Conservation (phyloP, 2,888 invertebrate species). For the Cactoblastis cactorum region DNA sequence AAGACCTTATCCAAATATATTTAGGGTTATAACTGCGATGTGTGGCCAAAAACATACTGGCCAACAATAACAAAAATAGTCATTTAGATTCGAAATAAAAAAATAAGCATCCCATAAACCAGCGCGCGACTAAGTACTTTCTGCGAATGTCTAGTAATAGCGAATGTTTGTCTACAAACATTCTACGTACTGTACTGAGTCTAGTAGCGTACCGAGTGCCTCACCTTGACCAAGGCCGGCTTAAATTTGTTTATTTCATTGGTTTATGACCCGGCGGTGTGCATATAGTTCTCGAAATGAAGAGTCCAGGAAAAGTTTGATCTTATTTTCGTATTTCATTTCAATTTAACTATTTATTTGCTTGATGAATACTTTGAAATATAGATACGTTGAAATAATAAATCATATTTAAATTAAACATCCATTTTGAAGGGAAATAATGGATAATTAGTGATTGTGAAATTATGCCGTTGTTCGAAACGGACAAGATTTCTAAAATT, state of each 20-base stretch:
- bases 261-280: background rate
- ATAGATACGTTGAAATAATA: background rate
- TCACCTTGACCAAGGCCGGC: constrained; percentile 3
- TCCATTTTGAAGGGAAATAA: background rate
- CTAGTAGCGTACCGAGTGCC: background rate
- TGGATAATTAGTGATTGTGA: background rate
- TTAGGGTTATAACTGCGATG: too few relatives aligned
- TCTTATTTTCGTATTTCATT: background rate
- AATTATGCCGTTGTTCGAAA: background rate
- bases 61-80: too few relatives aligned
- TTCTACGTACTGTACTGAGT: background rate
- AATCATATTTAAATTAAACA: background rate
- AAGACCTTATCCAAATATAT: too few relatives aligned
- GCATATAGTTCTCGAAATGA: background rate
- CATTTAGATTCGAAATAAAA: too few relatives aligned
- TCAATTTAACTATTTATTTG: background rate
- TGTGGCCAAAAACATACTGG: too few relatives aligned
- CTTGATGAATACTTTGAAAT: background rate
- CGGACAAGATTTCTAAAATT: constrained; percentile 6
- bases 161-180: too few relatives aligned
- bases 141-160: too few relatives aligned
- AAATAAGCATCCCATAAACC: too few relatives aligned
- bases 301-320: background rate
- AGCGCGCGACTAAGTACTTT: too few relatives aligned
- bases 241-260: constrained; percentile 3